Base-by-base conservation (phyloP, 2,888 invertebrate species). In the Perithous albicinctus region DNA sequence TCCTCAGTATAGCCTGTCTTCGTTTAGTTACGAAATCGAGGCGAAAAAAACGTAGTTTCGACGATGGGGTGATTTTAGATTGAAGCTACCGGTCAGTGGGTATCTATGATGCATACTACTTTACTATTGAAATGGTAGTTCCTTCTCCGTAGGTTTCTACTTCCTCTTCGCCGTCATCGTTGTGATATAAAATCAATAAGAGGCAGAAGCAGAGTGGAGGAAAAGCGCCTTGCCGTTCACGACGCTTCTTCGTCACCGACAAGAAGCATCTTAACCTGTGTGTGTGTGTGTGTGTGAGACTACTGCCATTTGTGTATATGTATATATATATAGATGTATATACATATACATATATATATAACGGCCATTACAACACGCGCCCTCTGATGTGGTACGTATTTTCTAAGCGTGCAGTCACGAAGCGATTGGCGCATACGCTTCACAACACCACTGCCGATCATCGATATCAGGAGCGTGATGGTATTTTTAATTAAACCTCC, bases 401-500 rank as follows among this genome's bases (percentile, higher is more conserved):
- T 72, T 43, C 59, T 7, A 43, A 59, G 59, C 43, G 20, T 59
- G 41, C 15, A 48, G 69, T 48, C 76, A 26, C 51, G 56, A 78
- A 59, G 48, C 20, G 20, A 32, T 26, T 32, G 46, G n/a, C 23
- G 61, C 61, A 43, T 12, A 59, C 43, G 72, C 59, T 32, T 32
- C 18, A 56, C 56, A 56, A 12, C 70, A 70, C 23, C 70, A 54
- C 41, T 5, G 18, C 61, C 76, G 79, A 83, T 88, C 87, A 86
- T 87, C 86, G 88, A 89, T 89, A 89, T 88, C 85, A 85, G 85
- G 85, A 79, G 79, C 88, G 89, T 90, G 89, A 89, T 86, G 88
- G 89, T 87, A 89, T 90, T 89, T 90, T 89, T 89, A 88, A 90
- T 89, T 89, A 89, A 87, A 85, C 76, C 26, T 78, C 84, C 86